Evolutionary conservation across 2,797 vertebrate species (phyloP), one percentile per base, ranked within the genome.

Genomic region (Podargus strigoides): DNA sequence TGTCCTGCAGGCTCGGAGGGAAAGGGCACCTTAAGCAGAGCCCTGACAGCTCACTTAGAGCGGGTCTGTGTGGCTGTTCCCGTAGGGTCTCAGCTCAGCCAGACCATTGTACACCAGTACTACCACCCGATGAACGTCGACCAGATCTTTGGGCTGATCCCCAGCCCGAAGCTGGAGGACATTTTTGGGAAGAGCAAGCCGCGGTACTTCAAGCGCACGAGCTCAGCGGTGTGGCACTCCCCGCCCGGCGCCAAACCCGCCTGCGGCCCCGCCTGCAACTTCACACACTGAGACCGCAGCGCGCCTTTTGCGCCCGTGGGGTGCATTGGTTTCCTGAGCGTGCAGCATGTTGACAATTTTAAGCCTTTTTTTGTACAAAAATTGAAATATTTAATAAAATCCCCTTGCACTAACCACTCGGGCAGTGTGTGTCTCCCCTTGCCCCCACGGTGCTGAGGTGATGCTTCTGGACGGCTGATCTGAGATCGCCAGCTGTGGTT

Each of bases 101-200:
- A 93, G 52, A 86, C 91, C 10, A 4, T 95, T 5, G 3, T 86
- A 28, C 77, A 94, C 60, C 96, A 96, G 18, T 97, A 97, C 49
- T 89, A 96, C 32, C 30, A 95, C 77, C 94, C 93, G 0, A 21
- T 63, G 28, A 56, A 96, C 0, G 4, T 64, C 19, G 80, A 94
- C 2, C 66, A 56, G 2, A n/a, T 96, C 74, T 97, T 96, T 0
- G 96, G 96, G 36, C 49, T 59, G 16, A 98, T 99, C 27, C 97
- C 98, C 24, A 97, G 98, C 3, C 98, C 98, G 5, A 98, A 87
- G 79, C 97, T 99, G 92, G 99, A 99, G 94, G 93, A 98, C 53
- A 99, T 99, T 78, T 99, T 99, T 94, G 98, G 98, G 92, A 99
- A 99, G 97, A 99, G 94, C 96, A 99, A 99, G 67, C 99, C 99